These are phyloP conservation scores for Opisthograptis luteolata DNA, from an alignment of 2,888 invertebrate genomes.

Conservation along the genomic window DNA sequence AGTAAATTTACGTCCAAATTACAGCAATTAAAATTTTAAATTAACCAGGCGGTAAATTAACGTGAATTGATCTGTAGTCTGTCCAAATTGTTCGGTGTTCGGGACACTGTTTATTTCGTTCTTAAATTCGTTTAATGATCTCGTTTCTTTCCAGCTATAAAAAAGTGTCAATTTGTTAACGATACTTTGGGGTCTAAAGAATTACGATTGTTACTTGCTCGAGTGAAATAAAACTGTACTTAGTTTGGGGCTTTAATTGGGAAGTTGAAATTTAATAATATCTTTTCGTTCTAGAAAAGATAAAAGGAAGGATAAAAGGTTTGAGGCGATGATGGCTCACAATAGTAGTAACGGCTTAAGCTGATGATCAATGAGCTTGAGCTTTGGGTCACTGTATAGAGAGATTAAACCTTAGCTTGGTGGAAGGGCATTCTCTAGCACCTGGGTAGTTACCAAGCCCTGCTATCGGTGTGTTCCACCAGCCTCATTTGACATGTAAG, in stretches of 20 bases:
- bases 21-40: constrained; percentile 62
- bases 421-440: too few species aligned
- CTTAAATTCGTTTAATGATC: constrained; percentile 63
- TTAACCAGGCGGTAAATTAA: constrained; percentile 66
- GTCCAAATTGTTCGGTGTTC: constrained; percentile 44
- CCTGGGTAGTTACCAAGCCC: too few species aligned
- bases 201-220: constrained; percentile 44
- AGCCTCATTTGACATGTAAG: too few species aligned
- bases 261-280: constrained; percentile 15
- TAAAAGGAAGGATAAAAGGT: constrained; percentile 10
- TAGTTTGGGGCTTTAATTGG: constrained; percentile 43
- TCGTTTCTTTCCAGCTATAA: constrained; percentile 51
- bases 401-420: too few species aligned
- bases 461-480: too few species aligned
- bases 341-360: too few species aligned
- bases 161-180: constrained; percentile 66
- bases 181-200: constrained; percentile 44
- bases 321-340: too few species aligned
- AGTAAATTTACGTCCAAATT: constrained; percentile 50
- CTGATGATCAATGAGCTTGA: too few species aligned
- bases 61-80: constrained; percentile 61
- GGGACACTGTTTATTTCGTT: constrained; percentile 51
- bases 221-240: constrained; percentile 39
- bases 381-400: too few species aligned
- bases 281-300: constrained; percentile 10